phyloP scores from a whole-genome alignment of 2,888 invertebrate species.

The Polyommatus iphigenia region DNA sequence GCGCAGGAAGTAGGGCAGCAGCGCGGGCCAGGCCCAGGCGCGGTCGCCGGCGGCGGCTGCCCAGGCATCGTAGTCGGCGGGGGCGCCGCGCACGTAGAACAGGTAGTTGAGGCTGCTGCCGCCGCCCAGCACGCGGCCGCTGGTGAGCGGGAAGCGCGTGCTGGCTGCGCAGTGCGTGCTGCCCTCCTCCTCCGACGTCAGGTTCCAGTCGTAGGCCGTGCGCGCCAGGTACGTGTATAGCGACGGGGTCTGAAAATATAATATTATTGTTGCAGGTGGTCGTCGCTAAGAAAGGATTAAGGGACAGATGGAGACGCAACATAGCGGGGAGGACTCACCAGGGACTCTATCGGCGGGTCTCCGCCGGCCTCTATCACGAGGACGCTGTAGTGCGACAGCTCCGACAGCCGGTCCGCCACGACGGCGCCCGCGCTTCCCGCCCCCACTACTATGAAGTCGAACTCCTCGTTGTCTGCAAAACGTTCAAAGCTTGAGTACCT shows the following conservation, averaged over 20 bases:
- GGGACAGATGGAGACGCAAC: background rate
- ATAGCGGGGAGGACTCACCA: constrained; percentile 38
- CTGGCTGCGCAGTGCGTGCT: constrained; percentile 30
- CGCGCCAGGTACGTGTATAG: constrained; percentile 44
- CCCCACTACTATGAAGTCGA: constrained; percentile 51
- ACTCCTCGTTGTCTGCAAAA: constrained; percentile 38
- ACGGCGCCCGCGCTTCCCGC: constrained; percentile 50
- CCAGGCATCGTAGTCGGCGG: constrained; percentile 45
- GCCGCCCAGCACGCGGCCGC: constrained; percentile 47
- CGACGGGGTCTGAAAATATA: constrained; percentile 46
- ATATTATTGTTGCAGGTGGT: background rate
- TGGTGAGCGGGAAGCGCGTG: constrained; percentile 39
- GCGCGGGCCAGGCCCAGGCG: constrained; percentile 44
- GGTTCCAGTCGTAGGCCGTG: constrained; percentile 43
- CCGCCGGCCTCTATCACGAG: constrained; percentile 48
- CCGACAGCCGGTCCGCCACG: constrained; percentile 45
- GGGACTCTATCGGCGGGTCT: constrained; percentile 43
- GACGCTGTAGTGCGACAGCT: constrained; percentile 38
- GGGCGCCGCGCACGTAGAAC: constrained; percentile 45
- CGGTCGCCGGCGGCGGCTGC: constrained; percentile 42
- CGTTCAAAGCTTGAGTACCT: background rate
- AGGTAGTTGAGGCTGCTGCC: constrained; percentile 44
- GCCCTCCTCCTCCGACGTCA: constrained; percentile 40
- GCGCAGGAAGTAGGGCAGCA: constrained; percentile 46
- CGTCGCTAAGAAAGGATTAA: background rate